Conservation (phyloP, 2,888 invertebrate genomes). For the Phlogophora meticulosa region DNA sequence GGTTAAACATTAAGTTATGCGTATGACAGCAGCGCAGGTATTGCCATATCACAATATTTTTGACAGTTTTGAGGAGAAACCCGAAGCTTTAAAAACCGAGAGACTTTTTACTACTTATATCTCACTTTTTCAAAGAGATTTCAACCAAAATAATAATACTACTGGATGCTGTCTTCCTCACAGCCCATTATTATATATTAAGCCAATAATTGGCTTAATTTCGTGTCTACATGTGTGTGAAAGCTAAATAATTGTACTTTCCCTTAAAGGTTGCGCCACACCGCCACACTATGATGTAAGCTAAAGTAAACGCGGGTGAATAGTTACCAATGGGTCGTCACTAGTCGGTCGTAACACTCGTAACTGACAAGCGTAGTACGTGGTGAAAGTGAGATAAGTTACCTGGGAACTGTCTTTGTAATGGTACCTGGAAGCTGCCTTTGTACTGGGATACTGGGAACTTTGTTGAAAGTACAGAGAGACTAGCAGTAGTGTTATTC, state of each 20-base stretch:
- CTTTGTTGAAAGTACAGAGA: not conserved
- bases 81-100: too few relatives aligned
- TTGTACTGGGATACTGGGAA: slow-evolving; percentile 3
- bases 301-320: slow-evolving; percentile 32
- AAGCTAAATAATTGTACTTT: slow-evolving; percentile 59
- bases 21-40: too few relatives aligned
- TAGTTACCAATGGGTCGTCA: slow-evolving; percentile 25
- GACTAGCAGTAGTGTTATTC: too few relatives aligned
- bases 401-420: slow-evolving; percentile 32
- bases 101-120: too few relatives aligned
- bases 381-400: slow-evolving; percentile 56
- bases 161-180: too few relatives aligned
- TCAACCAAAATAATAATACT: too few relatives aligned
- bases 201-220: slow-evolving; percentile 31
- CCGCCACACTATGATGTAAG: slow-evolving; percentile 42
- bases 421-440: slow-evolving; percentile 12
- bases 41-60: too few relatives aligned
- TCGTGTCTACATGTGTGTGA: slow-evolving; percentile 27
- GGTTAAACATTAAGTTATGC: too few relatives aligned
- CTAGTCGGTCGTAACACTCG: not conserved
- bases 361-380: not conserved
- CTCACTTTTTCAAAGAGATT: too few relatives aligned
- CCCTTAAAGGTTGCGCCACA: slow-evolving; percentile 49
- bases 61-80: too few relatives aligned
- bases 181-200: not conserved